Percentiles rank a stretch among this genome's conserved stretches.
phyloP scores from a whole-genome alignment of 2,113 vertebrate species.

The Dasypus novemcinctus region DNA sequence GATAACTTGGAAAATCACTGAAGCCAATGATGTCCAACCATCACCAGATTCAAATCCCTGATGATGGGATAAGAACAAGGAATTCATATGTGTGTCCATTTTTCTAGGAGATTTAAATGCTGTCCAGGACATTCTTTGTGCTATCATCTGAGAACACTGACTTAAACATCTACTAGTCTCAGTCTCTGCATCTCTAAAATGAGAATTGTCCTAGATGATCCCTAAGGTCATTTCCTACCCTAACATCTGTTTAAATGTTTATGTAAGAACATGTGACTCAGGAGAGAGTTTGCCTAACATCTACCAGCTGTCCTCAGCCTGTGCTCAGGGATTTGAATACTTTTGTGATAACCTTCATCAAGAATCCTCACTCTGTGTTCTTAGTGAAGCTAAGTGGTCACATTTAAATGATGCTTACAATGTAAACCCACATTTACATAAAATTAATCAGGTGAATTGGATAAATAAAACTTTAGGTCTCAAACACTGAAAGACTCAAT shows the following conservation, averaged over 20 bases:
- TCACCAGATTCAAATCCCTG: too few relatives aligned
- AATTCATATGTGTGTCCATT: too few relatives aligned
- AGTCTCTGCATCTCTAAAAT: too few relatives aligned
- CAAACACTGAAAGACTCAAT: background rate
- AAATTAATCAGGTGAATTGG: background rate
- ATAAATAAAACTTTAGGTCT: background rate
- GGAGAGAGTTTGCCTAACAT: background rate
- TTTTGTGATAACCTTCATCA: background rate
- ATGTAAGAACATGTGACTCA: background rate
- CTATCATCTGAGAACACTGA: too few relatives aligned
- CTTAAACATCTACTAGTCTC: too few relatives aligned
- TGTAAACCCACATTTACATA: background rate
- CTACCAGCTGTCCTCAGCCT: background rate
- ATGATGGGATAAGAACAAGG: too few relatives aligned
- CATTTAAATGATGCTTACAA: background rate
- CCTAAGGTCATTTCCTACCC: too few relatives aligned
- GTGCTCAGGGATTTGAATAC: background rate
- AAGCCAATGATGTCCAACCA: too few relatives aligned
- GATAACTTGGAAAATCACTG: too few relatives aligned
- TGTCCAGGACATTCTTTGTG: too few relatives aligned
- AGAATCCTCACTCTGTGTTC: background rate
- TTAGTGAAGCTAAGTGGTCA: background rate
- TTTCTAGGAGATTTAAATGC: too few relatives aligned
- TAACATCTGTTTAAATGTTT: background rate
- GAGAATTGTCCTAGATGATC: too few relatives aligned